These are phyloP conservation scores for Sandelia bainsii DNA, from an alignment of 2,797 vertebrate species.

Conservation along the genomic window DNA sequence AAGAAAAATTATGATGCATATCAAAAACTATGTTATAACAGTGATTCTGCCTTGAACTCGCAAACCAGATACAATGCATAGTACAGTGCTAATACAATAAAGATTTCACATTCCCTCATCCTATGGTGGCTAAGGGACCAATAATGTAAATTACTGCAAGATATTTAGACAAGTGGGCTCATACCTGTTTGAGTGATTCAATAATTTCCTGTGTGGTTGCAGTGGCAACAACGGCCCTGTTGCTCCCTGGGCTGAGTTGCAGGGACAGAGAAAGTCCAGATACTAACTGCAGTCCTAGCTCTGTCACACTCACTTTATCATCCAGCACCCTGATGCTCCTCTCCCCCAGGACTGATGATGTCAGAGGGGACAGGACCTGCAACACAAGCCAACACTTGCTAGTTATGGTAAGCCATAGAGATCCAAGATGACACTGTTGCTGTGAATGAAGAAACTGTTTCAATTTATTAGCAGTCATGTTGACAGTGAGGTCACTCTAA, in stretches of 20 bases:
- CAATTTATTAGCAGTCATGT: neutral
- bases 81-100: neutral
- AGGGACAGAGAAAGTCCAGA: slow-evolving; percentile 90
- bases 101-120: neutral
- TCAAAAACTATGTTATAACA: slow-evolving; percentile 27
- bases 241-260: slow-evolving; percentile 90
- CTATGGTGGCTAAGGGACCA: neutral
- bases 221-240: slow-evolving; percentile 89
- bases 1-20: slow-evolving; percentile 43
- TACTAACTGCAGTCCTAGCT: slow-evolving; percentile 91
- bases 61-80: slow-evolving; percentile 20
- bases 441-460: neutral
- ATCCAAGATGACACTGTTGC: slow-evolving; percentile 5
- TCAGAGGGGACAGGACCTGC: slow-evolving; percentile 92
- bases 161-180: too few species aligned
- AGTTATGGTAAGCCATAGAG: slow-evolving; percentile 10
- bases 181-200: slow-evolving; percentile 89
- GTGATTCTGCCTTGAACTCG: slow-evolving; percentile 25
- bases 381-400: slow-evolving; percentile 19
- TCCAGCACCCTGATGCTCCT: slow-evolving; percentile 90
- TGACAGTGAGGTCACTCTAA: slow-evolving; percentile 12
- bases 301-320: slow-evolving; percentile 92
- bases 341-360: slow-evolving; percentile 88
- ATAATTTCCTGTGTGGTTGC: slow-evolving; percentile 84
- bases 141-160: neutral